A percentile compares a stretch with the other conserved stretches of the same genome.
Evolutionary conservation across 2,113 vertebrate species (phyloP).

Genomic region (Cyanistes caeruleus): DNA sequence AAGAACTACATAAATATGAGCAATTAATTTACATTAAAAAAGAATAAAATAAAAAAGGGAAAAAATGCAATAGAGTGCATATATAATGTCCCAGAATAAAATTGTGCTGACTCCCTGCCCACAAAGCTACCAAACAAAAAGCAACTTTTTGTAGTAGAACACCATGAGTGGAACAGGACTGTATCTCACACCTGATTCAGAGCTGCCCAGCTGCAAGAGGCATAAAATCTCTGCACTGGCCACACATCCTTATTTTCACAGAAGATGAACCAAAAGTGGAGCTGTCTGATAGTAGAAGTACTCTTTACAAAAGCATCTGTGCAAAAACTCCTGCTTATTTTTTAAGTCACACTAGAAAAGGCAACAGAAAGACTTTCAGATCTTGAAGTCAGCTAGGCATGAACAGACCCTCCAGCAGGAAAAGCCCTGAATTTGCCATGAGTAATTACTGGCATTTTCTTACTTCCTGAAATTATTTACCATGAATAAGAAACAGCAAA

Average conservation of each 20-base stretch:
- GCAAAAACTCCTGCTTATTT: not conserved
- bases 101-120: not conserved
- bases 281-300: not conserved
- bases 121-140: not conserved
- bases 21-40: not conserved
- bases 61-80: not conserved
- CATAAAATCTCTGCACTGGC: not conserved
- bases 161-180: not conserved
- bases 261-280: not conserved
- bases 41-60: not conserved
- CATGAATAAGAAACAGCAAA: not conserved
- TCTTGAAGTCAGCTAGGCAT: not conserved
- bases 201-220: not conserved
- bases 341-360: not conserved
- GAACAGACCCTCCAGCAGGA: not conserved
- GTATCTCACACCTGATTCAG: not conserved
- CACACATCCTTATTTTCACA: not conserved
- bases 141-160: not conserved
- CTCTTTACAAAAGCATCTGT: not conserved
- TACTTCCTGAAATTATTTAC: not conserved
- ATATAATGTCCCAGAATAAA: not conserved
- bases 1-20: not conserved
- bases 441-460: not conserved
- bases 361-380: not conserved
- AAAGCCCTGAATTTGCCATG: not conserved